Conservation (phyloP, 2,797 vertebrate species). For the Protonibea diacanthus region DNA sequence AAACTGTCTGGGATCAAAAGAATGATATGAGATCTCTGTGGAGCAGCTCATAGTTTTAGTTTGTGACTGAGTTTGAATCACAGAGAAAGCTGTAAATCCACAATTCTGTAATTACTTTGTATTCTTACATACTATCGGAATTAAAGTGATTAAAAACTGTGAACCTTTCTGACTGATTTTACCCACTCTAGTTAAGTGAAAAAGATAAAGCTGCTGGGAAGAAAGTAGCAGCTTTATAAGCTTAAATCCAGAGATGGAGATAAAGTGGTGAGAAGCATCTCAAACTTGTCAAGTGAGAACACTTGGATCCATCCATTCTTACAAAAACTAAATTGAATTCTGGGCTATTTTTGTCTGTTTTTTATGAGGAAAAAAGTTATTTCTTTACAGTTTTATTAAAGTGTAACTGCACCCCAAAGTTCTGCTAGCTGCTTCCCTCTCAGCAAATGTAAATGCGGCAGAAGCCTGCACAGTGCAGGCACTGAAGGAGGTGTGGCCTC, state of each 20-base stretch:
- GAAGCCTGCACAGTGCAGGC: too few species aligned
- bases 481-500: too few species aligned
- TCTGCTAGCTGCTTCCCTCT: too few species aligned
- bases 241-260: background rate
- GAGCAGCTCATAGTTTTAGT: background rate
- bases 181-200: background rate
- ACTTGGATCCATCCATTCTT: background rate
- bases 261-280: background rate
- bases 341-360: background rate
- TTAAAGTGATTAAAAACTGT: background rate
- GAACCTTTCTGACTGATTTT: background rate
- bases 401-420: too few species aligned
- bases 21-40: slow-evolving; percentile 13
- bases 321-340: background rate
- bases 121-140: slow-evolving; percentile 8
- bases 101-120: slow-evolving; percentile 14
- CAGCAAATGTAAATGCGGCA: too few species aligned
- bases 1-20: slow-evolving; percentile 35
- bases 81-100: slow-evolving; percentile 8
- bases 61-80: background rate
- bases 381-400: too few species aligned
- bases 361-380: background rate
- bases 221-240: background rate
- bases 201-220: background rate
- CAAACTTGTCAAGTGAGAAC: background rate